Percentiles rank a stretch among this genome's conserved stretches.
These are phyloP conservation scores for Phymatocera aterrima DNA, from an alignment of 2,888 invertebrate species.

Conservation along the genomic window DNA sequence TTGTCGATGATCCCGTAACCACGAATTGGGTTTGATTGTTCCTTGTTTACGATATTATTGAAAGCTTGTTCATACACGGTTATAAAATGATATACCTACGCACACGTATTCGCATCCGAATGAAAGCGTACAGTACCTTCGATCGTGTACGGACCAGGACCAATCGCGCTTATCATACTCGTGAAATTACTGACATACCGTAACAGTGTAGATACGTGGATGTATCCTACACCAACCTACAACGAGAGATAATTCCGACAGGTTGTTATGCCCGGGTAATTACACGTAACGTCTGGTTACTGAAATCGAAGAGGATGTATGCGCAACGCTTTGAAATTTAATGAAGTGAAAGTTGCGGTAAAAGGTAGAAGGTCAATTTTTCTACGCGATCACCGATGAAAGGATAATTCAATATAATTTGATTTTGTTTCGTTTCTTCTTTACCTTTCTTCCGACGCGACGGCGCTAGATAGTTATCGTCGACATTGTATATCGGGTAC, in stretches of 20 bases:
- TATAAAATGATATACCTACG: no score
- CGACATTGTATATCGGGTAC: background rate
- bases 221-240: background rate
- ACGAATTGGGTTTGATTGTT: no score
- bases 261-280: slow-evolving; percentile 29
- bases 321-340: background rate
- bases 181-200: slow-evolving; percentile 20
- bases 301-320: slow-evolving; percentile 17
- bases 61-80: no score
- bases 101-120: no score
- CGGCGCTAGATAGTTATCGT: background rate
- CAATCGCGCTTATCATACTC: slow-evolving; percentile 19
- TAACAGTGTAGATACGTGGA: no score
- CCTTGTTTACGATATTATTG: no score
- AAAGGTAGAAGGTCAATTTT: background rate
- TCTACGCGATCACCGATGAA: background rate
- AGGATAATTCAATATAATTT: no score
- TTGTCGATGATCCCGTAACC: no score
- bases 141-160: background rate
- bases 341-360: background rate
- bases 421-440: background rate
- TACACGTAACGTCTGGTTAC: slow-evolving; percentile 20
- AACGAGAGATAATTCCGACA: slow-evolving; percentile 8
- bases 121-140: background rate
- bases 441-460: background rate